Percentiles rank a stretch among this genome's conserved stretches.
Evolutionary conservation across 2,888 invertebrate genomes (phyloP).

Genomic region (Elmis aenea): DNA sequence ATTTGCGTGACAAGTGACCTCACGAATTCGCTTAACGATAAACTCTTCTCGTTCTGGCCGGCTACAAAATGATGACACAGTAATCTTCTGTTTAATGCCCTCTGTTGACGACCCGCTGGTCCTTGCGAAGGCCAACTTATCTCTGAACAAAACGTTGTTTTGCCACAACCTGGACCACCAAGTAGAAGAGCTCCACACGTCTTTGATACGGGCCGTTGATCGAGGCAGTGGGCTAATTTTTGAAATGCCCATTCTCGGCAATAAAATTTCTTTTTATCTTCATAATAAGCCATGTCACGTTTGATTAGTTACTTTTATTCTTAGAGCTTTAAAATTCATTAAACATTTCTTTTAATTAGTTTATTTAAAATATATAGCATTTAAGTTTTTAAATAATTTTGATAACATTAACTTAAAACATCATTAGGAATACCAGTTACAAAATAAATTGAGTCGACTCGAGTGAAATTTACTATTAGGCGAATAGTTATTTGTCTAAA

Average conservation of each 20-base stretch:
- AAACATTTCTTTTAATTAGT: neutral
- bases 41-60: slow-evolving; percentile 78
- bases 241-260: slow-evolving; percentile 95
- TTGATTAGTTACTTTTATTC: no score
- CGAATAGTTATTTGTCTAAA: no score
- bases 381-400: no score
- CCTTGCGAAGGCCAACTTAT: slow-evolving; percentile 66
- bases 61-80: slow-evolving; percentile 86
- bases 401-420: no score
- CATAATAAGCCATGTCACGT: slow-evolving; percentile 38
- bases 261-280: slow-evolving; percentile 72
- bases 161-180: slow-evolving; percentile 88
- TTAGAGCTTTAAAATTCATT: neutral
- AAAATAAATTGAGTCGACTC: no score
- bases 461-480: no score
- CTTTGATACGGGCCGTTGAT: slow-evolving; percentile 79
- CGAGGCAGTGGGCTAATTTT: slow-evolving; percentile 86
- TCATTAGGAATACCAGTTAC: no score
- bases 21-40: slow-evolving; percentile 82
- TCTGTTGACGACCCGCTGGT: slow-evolving; percentile 63
- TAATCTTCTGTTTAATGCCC: slow-evolving; percentile 70
- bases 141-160: slow-evolving; percentile 84
- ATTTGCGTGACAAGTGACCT: slow-evolving; percentile 81
- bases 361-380: slow-evolving; percentile 1
- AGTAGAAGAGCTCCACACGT: slow-evolving; percentile 85